These are phyloP conservation scores for Xenopus tropicalis DNA, from an alignment of 2,113 vertebrate genomes.

Conservation along the genomic window DNA sequence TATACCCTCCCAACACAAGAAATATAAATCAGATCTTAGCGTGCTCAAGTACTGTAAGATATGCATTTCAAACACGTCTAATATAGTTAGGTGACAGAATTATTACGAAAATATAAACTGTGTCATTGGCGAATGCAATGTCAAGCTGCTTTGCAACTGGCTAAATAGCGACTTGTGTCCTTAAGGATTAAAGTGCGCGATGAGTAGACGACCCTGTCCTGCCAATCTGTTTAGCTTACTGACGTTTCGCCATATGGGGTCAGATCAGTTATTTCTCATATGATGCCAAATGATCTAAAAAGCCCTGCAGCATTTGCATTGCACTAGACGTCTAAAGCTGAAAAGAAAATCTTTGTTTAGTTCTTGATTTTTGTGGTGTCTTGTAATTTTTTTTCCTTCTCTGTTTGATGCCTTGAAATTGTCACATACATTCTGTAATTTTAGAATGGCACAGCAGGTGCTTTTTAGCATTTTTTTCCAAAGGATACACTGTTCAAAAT, in stretches of 20 bases:
- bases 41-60: slow-evolving; percentile 50
- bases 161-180: slow-evolving; percentile 59
- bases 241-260: slow-evolving; percentile 61
- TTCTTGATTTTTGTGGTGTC: not conserved
- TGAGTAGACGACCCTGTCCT: slow-evolving; percentile 54
- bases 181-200: slow-evolving; percentile 59
- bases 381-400: not conserved
- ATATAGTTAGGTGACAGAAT: slow-evolving; percentile 48
- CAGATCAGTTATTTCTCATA: slow-evolving; percentile 58
- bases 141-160: slow-evolving; percentile 60
- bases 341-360: slow-evolving; percentile 5
- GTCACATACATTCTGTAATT: slow-evolving; percentile 1
- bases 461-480: slow-evolving; percentile 7
- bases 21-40: slow-evolving; percentile 35
- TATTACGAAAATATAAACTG: slow-evolving; percentile 54
- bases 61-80: slow-evolving; percentile 52
- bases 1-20: too few relatives aligned
- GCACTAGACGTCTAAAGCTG: slow-evolving; percentile 45
- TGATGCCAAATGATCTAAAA: slow-evolving; percentile 61
- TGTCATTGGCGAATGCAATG: slow-evolving; percentile 59
- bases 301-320: slow-evolving; percentile 55
- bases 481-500: not conserved
- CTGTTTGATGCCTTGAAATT: slow-evolving; percentile 4
- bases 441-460: slow-evolving; percentile 11
- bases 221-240: slow-evolving; percentile 61